Percentiles rank a stretch among this genome's conserved stretches.
Evolutionary conservation across 1,140 invertebrate genomes (phyloP).

Genomic region (Caenorhabditis tropicalis): DNA sequence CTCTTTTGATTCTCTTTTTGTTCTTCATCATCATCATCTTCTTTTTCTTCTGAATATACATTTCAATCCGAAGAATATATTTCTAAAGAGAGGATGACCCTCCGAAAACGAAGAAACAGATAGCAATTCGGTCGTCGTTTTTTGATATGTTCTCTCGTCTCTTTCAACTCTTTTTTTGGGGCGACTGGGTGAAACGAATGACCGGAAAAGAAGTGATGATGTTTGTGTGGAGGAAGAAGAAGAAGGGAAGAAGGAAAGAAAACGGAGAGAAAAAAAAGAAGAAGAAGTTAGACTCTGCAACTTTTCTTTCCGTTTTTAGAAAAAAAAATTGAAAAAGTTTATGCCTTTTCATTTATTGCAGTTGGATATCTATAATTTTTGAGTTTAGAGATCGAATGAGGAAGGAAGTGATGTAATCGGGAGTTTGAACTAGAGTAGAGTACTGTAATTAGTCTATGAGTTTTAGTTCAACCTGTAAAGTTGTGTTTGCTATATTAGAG

Average conservation of each 20-base stretch:
- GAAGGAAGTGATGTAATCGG: no score
- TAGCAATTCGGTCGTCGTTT: not conserved
- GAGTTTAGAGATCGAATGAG: no score
- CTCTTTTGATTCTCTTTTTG: no score
- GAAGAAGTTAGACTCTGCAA: not conserved
- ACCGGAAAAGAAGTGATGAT: constrained; percentile 20
- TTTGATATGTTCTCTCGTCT: not conserved
- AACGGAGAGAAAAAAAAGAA: no score
- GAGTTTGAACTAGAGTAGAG: no score
- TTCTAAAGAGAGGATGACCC: no score
- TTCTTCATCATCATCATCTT: no score
- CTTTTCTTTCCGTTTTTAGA: constrained; percentile 20
- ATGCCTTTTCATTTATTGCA: not conserved
- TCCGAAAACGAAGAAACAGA: not conserved
- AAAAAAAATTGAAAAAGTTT: not conserved
- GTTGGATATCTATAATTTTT: not conserved
- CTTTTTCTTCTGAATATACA: not conserved
- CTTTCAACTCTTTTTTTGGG: not conserved
- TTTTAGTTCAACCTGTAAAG: no score
- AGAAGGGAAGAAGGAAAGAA: no score
- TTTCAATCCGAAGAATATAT: not conserved
- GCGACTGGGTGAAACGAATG: constrained; percentile 1
- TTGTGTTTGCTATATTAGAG: no score
- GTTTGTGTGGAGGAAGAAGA: not conserved
- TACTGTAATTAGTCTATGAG: no score